A percentile compares a stretch with the other conserved stretches of the same genome.
phyloP scores from a whole-genome alignment of 2,113 vertebrate genomes.

The Hyla sarda region DNA sequence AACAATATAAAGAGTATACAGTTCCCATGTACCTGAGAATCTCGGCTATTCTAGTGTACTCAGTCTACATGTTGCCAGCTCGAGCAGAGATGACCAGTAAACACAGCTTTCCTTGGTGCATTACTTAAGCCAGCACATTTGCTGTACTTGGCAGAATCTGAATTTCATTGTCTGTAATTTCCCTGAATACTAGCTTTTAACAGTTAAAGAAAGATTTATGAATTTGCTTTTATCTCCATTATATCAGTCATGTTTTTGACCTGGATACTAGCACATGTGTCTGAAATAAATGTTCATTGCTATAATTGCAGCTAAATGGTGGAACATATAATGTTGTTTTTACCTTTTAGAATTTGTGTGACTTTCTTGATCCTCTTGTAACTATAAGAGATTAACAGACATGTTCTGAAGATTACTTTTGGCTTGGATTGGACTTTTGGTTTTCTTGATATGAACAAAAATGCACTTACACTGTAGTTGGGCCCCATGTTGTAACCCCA shows the following conservation, averaged over 20 bases:
- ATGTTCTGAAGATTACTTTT: no score
- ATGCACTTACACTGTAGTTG: no score
- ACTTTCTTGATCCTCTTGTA: no score
- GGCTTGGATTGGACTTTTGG: no score
- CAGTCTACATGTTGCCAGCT: not conserved
- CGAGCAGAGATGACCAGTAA: not conserved
- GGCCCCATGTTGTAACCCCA: no score
- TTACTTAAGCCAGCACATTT: not conserved
- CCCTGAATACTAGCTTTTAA: not conserved
- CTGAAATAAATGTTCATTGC: not conserved
- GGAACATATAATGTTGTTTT: not conserved
- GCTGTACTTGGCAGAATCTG: not conserved
- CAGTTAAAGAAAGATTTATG: not conserved
- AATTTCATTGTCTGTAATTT: not conserved
- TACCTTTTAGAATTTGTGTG: not conserved
- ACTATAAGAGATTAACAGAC: no score
- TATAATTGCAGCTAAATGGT: not conserved
- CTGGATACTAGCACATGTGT: not conserved
- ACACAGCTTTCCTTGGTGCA: not conserved
- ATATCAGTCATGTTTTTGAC: not conserved
- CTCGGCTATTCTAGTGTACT: not conserved
- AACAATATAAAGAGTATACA: not conserved
- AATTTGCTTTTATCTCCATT: not conserved
- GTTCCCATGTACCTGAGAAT: not conserved
- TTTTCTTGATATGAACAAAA: no score